phyloP scores from a whole-genome alignment of 2,888 invertebrate genomes.

The Hetaerina titia region DNA sequence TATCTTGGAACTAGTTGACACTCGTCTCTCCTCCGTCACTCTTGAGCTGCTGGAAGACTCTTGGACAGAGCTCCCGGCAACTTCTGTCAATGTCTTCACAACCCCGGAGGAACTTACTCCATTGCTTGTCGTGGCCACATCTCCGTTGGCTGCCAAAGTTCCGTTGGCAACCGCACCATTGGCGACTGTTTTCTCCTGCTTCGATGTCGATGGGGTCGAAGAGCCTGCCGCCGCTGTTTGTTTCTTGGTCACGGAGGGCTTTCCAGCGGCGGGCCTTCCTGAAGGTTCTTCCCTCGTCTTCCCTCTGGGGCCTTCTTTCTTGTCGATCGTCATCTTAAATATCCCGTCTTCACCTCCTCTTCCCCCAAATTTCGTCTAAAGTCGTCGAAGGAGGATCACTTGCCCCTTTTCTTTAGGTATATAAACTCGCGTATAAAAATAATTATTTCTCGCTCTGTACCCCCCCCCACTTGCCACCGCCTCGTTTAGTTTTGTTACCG shows the following conservation, averaged over 20 bases:
- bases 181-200: neutral
- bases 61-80: constrained; percentile 39
- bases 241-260: constrained; percentile 63
- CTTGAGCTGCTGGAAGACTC: constrained; percentile 48
- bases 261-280: constrained; percentile 65
- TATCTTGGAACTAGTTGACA: constrained; percentile 39
- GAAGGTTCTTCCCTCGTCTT: constrained; percentile 35
- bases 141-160: constrained; percentile 45
- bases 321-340: constrained; percentile 50
- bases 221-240: neutral
- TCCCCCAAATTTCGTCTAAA: neutral
- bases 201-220: constrained; percentile 38
- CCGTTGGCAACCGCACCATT: constrained; percentile 35
- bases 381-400: neutral
- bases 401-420: neutral
- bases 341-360: neutral
- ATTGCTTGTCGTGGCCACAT: constrained; percentile 40
- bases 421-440: neutral
- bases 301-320: constrained; percentile 39
- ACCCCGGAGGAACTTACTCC: neutral
- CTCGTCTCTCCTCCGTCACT: constrained; percentile 42
- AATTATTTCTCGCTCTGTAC: neutral
- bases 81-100: constrained; percentile 22
- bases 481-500: neutral
- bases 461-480: neutral